A percentile compares a stretch with the other conserved stretches of the same genome.
These are phyloP conservation scores for Drosophila arawakana DNA, from an alignment of 1,140 invertebrate genomes.

Conservation along the genomic window DNA sequence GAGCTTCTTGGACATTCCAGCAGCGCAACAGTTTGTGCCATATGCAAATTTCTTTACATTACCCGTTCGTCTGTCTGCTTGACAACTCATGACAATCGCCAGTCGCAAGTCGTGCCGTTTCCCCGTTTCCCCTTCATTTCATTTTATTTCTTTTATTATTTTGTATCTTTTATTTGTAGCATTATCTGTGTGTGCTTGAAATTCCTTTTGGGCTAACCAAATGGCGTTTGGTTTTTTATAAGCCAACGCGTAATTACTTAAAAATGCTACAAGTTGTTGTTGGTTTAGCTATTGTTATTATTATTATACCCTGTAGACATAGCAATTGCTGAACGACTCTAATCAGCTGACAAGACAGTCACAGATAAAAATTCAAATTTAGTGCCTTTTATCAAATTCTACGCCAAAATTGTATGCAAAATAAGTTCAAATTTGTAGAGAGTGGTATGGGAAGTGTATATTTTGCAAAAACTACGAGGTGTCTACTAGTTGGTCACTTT, in stretches of 20 bases:
- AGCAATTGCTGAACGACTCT: not conserved
- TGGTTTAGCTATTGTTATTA: conserved; percentile 22
- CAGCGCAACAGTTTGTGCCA: conserved; percentile 72
- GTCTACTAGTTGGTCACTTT: not conserved
- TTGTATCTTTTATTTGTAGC: conserved; percentile 55
- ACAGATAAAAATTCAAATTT: not conserved
- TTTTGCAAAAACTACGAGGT: no score
- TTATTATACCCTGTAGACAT: conserved; percentile 17
- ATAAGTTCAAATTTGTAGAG: no score
- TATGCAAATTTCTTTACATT: conserved; percentile 80
- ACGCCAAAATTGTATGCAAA: no score
- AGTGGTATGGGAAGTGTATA: no score
- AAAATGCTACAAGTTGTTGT: conserved; percentile 51
- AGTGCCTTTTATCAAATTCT: no score
- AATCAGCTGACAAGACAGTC: not conserved
- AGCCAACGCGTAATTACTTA: conserved; percentile 75
- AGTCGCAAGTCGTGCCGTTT: conserved; percentile 59
- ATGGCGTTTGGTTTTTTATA: conserved; percentile 49
- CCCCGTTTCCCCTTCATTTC: conserved; percentile 17
- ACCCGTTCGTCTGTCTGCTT: conserved; percentile 44
- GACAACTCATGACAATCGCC: conserved; percentile 73
- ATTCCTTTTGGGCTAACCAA: conserved; percentile 63
- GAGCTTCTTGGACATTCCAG: conserved; percentile 67
- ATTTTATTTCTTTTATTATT: conserved; percentile 39
- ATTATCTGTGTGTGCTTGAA: conserved; percentile 64